Evolutionary conservation across 2,797 vertebrate genomes (phyloP).

Genomic region (Notolabrus celidotus): DNA sequence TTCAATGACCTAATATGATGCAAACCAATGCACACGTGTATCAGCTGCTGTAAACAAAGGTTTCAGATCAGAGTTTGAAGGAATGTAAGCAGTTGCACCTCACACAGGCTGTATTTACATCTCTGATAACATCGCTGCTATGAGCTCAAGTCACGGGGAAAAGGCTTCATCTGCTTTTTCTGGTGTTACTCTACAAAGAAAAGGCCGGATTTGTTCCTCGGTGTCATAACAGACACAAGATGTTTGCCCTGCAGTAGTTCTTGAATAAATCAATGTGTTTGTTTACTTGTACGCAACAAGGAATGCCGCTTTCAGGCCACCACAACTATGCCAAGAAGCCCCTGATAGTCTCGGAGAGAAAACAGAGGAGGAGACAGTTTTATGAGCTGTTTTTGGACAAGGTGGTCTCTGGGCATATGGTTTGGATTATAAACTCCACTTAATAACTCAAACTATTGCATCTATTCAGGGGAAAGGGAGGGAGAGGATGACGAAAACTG

Average conservation of each 20-base stretch:
- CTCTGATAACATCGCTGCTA: background rate
- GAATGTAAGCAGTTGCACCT: conserved; percentile 2
- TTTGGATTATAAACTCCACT: conserved; percentile 67
- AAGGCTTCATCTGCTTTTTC: background rate
- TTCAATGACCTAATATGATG: background rate
- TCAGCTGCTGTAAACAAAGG: background rate
- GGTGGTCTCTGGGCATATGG: conserved; percentile 61
- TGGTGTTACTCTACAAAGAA: background rate
- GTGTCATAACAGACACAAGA: background rate
- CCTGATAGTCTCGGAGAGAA: conserved; percentile 29
- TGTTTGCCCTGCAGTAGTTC: conserved; percentile 10
- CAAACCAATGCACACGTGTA: background rate
- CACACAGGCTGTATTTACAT: background rate
- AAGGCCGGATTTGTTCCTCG: background rate
- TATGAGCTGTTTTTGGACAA: conserved; percentile 69
- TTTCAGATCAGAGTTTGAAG: background rate
- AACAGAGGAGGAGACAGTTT: conserved; percentile 61
- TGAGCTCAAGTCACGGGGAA: background rate
- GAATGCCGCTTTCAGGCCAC: conserved; percentile 50
- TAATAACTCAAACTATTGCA: conserved; percentile 57
- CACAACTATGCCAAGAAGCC: conserved; percentile 59
- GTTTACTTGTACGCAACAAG: conserved; percentile 44
- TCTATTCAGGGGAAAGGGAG: conserved; percentile 9
- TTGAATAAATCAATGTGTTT: conserved; percentile 33
- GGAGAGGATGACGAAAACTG: conserved; percentile 7